Percentiles rank a stretch among this genome's conserved stretches.
These are phyloP conservation scores for Eilema depressum DNA, from an alignment of 2,888 invertebrate species.

Conservation along the genomic window DNA sequence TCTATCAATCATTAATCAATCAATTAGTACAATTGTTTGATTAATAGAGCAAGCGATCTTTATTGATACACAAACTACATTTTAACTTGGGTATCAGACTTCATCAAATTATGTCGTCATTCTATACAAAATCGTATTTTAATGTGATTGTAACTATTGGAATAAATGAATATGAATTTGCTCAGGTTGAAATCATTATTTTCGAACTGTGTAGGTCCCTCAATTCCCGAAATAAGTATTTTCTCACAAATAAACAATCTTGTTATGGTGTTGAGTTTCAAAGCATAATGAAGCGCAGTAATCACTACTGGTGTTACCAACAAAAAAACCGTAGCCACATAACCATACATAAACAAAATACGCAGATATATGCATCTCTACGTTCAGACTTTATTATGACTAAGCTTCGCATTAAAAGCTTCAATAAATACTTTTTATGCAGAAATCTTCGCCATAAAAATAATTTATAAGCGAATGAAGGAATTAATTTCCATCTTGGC, in stretches of 20 bases:
- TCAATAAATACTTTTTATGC: conserved; percentile 19
- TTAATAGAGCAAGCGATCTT: not conserved
- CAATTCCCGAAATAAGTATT: too few relatives aligned
- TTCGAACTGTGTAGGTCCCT: too few relatives aligned
- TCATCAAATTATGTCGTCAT: too few relatives aligned
- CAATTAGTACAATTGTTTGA: too few relatives aligned
- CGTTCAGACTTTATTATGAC: conserved; percentile 9
- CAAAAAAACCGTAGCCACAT: not conserved
- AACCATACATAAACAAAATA: not conserved
- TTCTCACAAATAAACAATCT: not conserved
- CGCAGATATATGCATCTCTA: not conserved
- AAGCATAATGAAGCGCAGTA: not conserved
- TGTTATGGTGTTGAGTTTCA: not conserved
- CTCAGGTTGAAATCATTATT: not conserved
- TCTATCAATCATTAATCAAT: too few relatives aligned
- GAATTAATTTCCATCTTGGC: conserved; percentile 20
- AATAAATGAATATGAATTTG: too few relatives aligned
- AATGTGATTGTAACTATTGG: too few relatives aligned
- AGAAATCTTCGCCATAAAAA: conserved; percentile 22
- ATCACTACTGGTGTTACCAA: not conserved
- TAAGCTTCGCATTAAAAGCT: conserved; percentile 19
- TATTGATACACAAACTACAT: too few relatives aligned
- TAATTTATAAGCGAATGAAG: conserved; percentile 22
- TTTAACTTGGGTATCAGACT: too few relatives aligned
- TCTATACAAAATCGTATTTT: too few relatives aligned